Evolutionary conservation across 2,113 vertebrate species (phyloP).

Genomic region (Catharus fuscescens): DNA sequence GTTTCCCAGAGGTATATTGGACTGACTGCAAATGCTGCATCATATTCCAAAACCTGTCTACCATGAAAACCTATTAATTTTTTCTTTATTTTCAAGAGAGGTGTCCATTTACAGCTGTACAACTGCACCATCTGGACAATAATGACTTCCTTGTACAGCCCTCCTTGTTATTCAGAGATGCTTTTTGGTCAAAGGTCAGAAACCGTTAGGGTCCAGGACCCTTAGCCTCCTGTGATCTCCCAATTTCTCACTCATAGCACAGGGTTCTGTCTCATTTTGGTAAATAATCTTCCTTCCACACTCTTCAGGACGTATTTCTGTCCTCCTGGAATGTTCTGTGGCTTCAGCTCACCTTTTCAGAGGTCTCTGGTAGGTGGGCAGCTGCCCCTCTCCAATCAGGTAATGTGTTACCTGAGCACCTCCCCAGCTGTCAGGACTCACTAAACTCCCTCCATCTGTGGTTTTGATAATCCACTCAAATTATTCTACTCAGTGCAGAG

Average conservation of each 20-base stretch:
- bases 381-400: neutral
- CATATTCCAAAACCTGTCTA: neutral
- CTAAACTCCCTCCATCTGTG: neutral
- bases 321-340: neutral
- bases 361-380: neutral
- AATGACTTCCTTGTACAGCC: neutral
- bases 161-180: rapidly evolving
- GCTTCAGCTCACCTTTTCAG: neutral
- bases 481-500: neutral
- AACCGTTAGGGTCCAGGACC: neutral
- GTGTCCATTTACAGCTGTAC: neutral
- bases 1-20: neutral
- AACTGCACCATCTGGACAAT: neutral
- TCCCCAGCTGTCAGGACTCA: neutral
- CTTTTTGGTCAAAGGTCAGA: neutral
- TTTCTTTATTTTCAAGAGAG: neutral
- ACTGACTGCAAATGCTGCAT: neutral
- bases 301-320: neutral
- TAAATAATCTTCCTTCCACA: neutral
- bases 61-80: neutral
- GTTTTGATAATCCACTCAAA: neutral
- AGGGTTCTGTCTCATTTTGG: neutral
- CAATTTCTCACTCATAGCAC: neutral
- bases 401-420: neutral
- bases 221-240: neutral